Percentiles rank a stretch among this genome's conserved stretches.
Evolutionary conservation across 64 coral and sea anemone genomes (phyloP).

Genomic region (Porites australiensis): DNA sequence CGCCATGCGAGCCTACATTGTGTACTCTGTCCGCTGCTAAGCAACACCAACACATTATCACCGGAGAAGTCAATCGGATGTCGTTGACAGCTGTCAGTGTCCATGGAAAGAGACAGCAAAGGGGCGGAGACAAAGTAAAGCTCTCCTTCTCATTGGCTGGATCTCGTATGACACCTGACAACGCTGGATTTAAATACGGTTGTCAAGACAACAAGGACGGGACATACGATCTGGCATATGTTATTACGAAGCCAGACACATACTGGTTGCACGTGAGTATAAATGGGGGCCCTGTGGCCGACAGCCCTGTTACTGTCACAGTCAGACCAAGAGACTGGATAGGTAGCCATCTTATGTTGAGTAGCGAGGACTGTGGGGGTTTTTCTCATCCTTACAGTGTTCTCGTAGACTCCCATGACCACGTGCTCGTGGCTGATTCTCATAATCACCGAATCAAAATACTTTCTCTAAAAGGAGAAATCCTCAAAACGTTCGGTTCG

Average conservation of each 20-base stretch:
- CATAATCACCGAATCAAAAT: constrained; percentile 77
- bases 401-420: constrained; percentile 11
- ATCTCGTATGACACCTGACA: constrained; percentile 29
- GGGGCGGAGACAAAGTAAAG: constrained; percentile 65
- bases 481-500: constrained; percentile 49
- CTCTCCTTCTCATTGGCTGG: constrained; percentile 27
- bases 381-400: constrained; percentile 77
- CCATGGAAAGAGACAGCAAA: constrained; percentile 55
- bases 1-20: constrained; percentile 53
- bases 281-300: constrained; percentile 57
- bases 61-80: constrained; percentile 63
- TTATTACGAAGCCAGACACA: constrained; percentile 60
- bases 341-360: constrained; percentile 56
- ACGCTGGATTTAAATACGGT: constrained; percentile 66
- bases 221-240: constrained; percentile 61
- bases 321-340: constrained; percentile 83
- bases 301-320: constrained; percentile 63
- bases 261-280: constrained; percentile 72
- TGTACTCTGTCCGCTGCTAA: constrained; percentile 33
- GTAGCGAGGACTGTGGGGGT: constrained; percentile 68
- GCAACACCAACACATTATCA: constrained; percentile 42
- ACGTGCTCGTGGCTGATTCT: constrained; percentile 74
- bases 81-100: constrained; percentile 69
- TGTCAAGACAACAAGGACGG: constrained; percentile 73
- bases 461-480: constrained; percentile 43